Evolutionary conservation across 2,113 vertebrate genomes (phyloP).

Genomic region (Hippocampus abdominalis): DNA sequence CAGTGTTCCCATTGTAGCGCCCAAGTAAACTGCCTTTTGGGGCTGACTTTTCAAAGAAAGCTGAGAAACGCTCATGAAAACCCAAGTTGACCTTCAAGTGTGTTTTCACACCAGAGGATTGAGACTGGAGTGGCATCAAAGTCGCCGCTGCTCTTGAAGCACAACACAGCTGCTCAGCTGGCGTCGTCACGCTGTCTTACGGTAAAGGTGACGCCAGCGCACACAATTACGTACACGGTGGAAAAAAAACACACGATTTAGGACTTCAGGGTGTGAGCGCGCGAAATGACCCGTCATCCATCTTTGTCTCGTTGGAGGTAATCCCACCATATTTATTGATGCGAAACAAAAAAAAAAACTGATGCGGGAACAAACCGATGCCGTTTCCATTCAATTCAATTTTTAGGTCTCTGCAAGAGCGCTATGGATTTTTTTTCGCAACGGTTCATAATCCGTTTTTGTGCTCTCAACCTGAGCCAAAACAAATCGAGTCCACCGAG

Average conservation of each 20-base stretch:
- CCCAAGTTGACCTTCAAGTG: background rate
- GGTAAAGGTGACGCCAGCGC: background rate
- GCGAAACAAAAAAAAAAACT: too few species aligned
- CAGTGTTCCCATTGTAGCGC: too few species aligned
- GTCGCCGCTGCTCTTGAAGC: background rate
- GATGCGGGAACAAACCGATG: background rate
- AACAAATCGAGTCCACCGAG: background rate
- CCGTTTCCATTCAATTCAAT: background rate
- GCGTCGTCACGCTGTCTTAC: background rate
- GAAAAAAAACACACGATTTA: slow-evolving; percentile 27
- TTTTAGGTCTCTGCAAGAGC: background rate
- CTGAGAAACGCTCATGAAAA: background rate
- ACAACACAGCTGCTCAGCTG: slow-evolving; percentile 1
- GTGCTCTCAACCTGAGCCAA: background rate
- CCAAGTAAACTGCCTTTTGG: background rate
- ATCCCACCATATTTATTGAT: background rate
- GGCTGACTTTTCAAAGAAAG: background rate
- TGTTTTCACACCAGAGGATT: background rate
- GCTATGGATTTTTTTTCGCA: background rate
- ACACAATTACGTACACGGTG: background rate
- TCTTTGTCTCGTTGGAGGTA: slow-evolving; percentile 31
- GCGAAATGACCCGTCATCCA: slow-evolving; percentile 19
- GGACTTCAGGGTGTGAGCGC: background rate
- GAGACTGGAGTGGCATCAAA: slow-evolving; percentile 3
- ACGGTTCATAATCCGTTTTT: background rate